Percentiles rank a stretch among this genome's conserved stretches.
These are phyloP conservation scores for Camptogramma bilineatum DNA, from an alignment of 2,888 invertebrate species.

Conservation along the genomic window DNA sequence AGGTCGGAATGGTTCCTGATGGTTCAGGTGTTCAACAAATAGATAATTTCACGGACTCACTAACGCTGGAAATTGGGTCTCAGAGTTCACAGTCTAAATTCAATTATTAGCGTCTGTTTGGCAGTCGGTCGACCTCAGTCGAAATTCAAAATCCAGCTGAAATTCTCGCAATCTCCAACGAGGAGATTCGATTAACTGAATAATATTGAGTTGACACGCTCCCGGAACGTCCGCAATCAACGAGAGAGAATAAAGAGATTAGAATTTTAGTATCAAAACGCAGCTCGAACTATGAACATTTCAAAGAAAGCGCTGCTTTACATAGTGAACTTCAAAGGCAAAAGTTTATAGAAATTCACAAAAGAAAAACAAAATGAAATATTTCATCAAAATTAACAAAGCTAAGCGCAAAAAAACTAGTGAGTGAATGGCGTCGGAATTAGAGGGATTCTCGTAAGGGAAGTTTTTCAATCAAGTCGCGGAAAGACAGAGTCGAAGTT, in stretches of 20 bases:
- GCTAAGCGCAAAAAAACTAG: constrained; percentile 20
- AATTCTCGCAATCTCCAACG: constrained; percentile 44
- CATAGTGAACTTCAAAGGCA: constrained; percentile 52
- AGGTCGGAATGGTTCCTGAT: constrained; percentile 36
- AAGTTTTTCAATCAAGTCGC: constrained; percentile 54
- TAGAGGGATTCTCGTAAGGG: constrained; percentile 38
- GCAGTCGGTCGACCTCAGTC: constrained; percentile 46
- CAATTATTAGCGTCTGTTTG: constrained; percentile 57
- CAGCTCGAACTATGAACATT: constrained; percentile 43
- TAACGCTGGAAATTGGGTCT: constrained; percentile 46
- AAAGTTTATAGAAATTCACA: constrained; percentile 33
- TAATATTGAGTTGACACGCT: constrained; percentile 56
- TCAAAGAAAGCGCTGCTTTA: constrained; percentile 47
- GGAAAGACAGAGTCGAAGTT: constrained; percentile 39
- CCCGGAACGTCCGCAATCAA: constrained; percentile 48
- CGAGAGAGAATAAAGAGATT: constrained; percentile 46
- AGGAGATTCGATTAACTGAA: constrained; percentile 57
- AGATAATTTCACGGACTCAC: constrained; percentile 53
- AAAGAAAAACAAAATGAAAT: constrained; percentile 24
- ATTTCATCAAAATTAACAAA: constrained; percentile 13
- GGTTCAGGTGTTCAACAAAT: constrained; percentile 51
- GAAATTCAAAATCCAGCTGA: constrained; percentile 45
- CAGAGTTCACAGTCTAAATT: constrained; percentile 55
- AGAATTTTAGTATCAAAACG: constrained; percentile 42
- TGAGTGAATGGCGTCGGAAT: constrained; percentile 35